Percentiles rank a stretch among this genome's conserved stretches.
phyloP scores from a whole-genome alignment of 2,797 vertebrate species.

The Amazona finschi region DNA sequence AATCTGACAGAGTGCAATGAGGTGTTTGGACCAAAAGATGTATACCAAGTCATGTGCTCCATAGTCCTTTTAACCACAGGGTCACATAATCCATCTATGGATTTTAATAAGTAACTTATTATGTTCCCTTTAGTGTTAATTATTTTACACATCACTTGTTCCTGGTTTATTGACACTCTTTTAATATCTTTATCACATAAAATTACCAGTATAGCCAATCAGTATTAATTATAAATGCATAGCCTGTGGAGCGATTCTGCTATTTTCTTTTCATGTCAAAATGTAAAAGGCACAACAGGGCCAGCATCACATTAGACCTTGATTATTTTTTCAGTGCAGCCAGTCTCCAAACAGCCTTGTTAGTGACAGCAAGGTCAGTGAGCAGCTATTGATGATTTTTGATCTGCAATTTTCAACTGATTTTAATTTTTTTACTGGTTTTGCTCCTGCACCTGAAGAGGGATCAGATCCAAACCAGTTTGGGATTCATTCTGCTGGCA shows the following conservation, averaged over 20 bases:
- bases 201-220: slow-evolving; percentile 33
- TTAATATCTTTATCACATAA: slow-evolving; percentile 61
- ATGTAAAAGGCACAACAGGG: background rate
- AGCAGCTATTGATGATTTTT: background rate
- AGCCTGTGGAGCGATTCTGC: background rate
- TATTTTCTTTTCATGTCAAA: slow-evolving; percentile 24
- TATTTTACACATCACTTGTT: slow-evolving; percentile 79
- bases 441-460: background rate
- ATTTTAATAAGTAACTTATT: slow-evolving; percentile 92
- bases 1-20: slow-evolving; percentile 67
- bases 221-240: slow-evolving; percentile 1
- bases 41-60: slow-evolving; percentile 75
- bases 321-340: background rate
- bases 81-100: slow-evolving; percentile 80
- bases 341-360: background rate
- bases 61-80: slow-evolving; percentile 75
- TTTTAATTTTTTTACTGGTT: background rate
- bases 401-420: background rate
- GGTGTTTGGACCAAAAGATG: slow-evolving; percentile 78
- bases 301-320: background rate
- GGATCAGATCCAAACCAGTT: background rate
- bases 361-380: background rate
- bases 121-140: slow-evolving; percentile 83
- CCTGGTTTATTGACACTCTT: slow-evolving; percentile 61
- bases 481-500: background rate